phyloP scores from a whole-genome alignment of 2,888 invertebrate species.

The Neoitamus cyanurus region DNA sequence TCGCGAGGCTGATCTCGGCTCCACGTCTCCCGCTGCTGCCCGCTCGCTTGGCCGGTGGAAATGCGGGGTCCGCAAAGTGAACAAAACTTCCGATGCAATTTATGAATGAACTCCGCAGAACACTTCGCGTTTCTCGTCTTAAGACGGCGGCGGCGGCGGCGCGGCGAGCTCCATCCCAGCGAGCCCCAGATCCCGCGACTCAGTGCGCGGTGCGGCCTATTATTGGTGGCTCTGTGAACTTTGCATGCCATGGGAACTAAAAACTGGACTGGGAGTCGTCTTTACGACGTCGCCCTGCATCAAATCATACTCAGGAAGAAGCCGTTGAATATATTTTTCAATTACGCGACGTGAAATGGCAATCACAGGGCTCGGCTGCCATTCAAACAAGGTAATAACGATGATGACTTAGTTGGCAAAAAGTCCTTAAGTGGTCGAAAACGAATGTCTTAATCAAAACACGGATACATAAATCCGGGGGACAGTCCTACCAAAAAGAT shows the following conservation, averaged over 20 bases:
- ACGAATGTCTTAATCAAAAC: slow-evolving; percentile 47
- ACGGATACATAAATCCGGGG: slow-evolving; percentile 51
- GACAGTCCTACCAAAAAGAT: slow-evolving; percentile 31
- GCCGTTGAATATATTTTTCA: slow-evolving; percentile 46
- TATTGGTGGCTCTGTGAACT: slow-evolving; percentile 20
- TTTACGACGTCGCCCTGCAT: slow-evolving; percentile 28
- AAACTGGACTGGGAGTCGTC: slow-evolving; percentile 36
- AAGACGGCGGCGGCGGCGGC: neutral
- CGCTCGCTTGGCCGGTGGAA: slow-evolving; percentile 2
- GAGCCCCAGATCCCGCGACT: neutral
- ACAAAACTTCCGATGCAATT: slow-evolving; percentile 36
- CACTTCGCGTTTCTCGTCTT: slow-evolving; percentile 45
- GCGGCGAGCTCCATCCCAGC: neutral
- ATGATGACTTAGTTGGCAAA: slow-evolving; percentile 47
- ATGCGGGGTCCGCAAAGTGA: slow-evolving; percentile 8
- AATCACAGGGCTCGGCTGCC: slow-evolving; percentile 39
- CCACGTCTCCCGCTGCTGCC: neutral
- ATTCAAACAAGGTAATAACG: slow-evolving; percentile 35
- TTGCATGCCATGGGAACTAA: slow-evolving; percentile 48
- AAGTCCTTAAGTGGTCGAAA: slow-evolving; percentile 42
- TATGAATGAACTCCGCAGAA: slow-evolving; percentile 51
- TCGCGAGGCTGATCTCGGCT: slow-evolving; percentile 35
- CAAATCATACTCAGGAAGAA: slow-evolving; percentile 38
- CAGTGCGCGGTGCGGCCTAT: neutral
- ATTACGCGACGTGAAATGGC: slow-evolving; percentile 50